Evolutionary conservation across 2,797 vertebrate genomes (phyloP), one percentile per base, ranked within the genome.

Genomic region (Lophotriccus pileatus): DNA sequence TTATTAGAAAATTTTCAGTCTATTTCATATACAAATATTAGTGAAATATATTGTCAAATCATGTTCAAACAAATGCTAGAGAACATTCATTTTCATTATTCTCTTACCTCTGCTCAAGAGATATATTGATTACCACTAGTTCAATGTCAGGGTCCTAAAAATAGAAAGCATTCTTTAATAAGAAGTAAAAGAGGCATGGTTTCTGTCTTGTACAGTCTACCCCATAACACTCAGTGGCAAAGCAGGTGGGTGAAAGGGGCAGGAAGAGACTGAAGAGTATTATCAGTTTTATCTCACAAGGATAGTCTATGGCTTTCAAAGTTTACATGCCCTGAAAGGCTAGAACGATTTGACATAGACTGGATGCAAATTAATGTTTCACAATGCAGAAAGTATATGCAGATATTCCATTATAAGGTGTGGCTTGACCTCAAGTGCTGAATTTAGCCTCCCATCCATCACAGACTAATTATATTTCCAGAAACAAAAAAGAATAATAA

Each of bases 381-480:
- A 83, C 87, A 87, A 91, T 68, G 60, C 58, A 91, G 72, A 79
- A 88, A 69, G 32, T 70, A 80, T 74, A 37, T 69, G 55, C 74
- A 76, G 85, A 27, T 88, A 28, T 86, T 94, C 37, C 50, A 55
- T 91, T 81, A 69, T 36, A 91, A 93, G 60, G 64, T 92, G 79
- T 80, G 75, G 41, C 46, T 89, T 87, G 87, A 95, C 90, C 87
- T 32, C 68, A 75, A 58, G 43, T 55, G 72, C 81, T 83, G 64
- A 84, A 89, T 93, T 95, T 95, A 93, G 79, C 75, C 53, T 93
- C 62, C 39, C 90, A 94, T 91, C 78, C 69, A 95, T 95, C 89
- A 96, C 23, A 44, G 63, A 60, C 87, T 96, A 95, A 97, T 93
- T 91, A 89, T 3, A 2, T 78, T 92, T 93, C 81, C 58, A 89